Base-by-base conservation (phyloP, 1,140 invertebrate species). In the Aphelenchoides fujianensis region DNA sequence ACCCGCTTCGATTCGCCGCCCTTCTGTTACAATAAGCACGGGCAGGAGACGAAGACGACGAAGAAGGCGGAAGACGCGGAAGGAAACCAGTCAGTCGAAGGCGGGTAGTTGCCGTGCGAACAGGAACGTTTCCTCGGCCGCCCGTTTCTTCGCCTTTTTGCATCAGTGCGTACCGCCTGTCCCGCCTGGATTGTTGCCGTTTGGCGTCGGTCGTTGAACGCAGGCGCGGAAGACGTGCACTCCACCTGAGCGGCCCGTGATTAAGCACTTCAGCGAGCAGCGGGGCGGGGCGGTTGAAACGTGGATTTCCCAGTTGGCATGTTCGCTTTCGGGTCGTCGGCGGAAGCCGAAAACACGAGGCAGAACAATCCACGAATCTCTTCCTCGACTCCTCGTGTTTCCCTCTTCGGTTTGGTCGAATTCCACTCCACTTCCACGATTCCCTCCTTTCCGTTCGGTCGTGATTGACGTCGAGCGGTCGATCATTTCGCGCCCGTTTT, bases 31-130 rank as follows among this genome's bases (percentile, higher is more conserved):
- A 48, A 48, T 48, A 48, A 48, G 23, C 41, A 48, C 41, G n/a
- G n/a, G n/a, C n/a, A n/a, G n/a, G n/a, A n/a, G n/a, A n/a, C n/a
- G n/a, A n/a, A n/a, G n/a, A n/a, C n/a, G n/a, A n/a, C n/a, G n/a
- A n/a, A n/a, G n/a, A n/a, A n/a, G n/a, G n/a, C n/a, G n/a, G n/a
- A 48, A 48, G 41, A 48, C 41, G 41, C 41, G 41, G 41, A 48
- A 48, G 41, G 41, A 48, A 48, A 12, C 41, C 23, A 16, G n/a
- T n/a, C n/a, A n/a, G n/a, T n/a, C n/a, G n/a, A n/a, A n/a, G 41
- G 41, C 23, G 41, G 41, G 41, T 48, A 23, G 41, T 48, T 48
- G 12, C 12, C 23, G 41, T 23, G 23, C 41, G 23, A 48, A 16
- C 41, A 23, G 12, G 41, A 23, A 48, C 41, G 41, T 48, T 48